These are phyloP conservation scores for Labia minor DNA, from an alignment of 2,888 invertebrate genomes.

Conservation along the genomic window DNA sequence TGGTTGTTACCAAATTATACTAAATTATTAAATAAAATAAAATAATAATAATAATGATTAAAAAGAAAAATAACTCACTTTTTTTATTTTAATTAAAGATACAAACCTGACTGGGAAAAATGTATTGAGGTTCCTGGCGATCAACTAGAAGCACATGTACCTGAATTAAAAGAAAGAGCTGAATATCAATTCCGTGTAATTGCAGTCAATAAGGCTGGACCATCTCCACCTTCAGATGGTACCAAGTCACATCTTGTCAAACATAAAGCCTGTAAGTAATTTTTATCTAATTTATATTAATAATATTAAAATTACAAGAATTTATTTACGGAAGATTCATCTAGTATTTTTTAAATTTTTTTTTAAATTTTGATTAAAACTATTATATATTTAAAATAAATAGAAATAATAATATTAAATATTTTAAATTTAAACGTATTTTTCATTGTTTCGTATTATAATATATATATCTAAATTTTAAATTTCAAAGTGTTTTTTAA, in stretches of 20 bases:
- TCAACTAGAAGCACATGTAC: constrained; percentile 63
- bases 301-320: too few species aligned
- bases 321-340: too few species aligned
- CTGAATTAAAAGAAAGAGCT: constrained; percentile 76
- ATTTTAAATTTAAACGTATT: too few species aligned
- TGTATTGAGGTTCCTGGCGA: constrained; percentile 73
- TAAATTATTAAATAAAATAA: neutral
- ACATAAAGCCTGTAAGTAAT: constrained; percentile 68
- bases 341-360: constrained; percentile 15
- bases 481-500: too few species aligned
- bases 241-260: constrained; percentile 81
- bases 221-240: constrained; percentile 79
- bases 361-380: neutral
- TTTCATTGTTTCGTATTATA: too few species aligned
- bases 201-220: constrained; percentile 89
- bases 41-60: too few species aligned
- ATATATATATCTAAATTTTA: too few species aligned
- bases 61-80: neutral
- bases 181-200: constrained; percentile 86
- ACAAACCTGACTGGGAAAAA: constrained; percentile 78
- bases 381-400: constrained; percentile 19
- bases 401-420: too few species aligned
- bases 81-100: constrained; percentile 31
- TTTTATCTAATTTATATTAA: constrained; percentile 16
- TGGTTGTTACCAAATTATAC: too few species aligned